Conservation (phyloP, 2,797 vertebrate species). For the Acipenser transmontanus region DNA sequence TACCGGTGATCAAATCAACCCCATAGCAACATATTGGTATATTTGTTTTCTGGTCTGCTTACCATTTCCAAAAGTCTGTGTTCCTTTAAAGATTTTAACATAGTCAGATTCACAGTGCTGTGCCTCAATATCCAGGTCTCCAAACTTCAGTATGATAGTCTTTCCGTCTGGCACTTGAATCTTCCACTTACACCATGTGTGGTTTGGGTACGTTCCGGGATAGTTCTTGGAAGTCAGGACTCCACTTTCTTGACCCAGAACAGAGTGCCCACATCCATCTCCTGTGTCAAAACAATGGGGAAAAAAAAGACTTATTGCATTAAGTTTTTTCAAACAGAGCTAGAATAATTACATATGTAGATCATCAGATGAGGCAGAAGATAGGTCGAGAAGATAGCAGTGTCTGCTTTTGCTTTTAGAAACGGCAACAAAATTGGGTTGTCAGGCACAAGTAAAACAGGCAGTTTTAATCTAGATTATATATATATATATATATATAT, state of each 20-base stretch:
- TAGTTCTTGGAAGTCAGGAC: conserved; percentile 74
- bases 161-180: conserved; percentile 59
- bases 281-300: conserved; percentile 37
- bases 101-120: conserved; percentile 65
- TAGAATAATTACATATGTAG: background rate
- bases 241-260: conserved; percentile 67
- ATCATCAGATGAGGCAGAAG: too few relatives aligned
- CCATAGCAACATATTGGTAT: too few relatives aligned
- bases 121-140: conserved; percentile 71
- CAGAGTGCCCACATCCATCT: conserved; percentile 67
- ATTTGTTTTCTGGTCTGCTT: too few relatives aligned
- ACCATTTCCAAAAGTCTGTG: conserved; percentile 27
- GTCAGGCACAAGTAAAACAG: too few relatives aligned
- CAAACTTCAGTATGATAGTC: conserved; percentile 63
- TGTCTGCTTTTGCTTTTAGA: too few relatives aligned
- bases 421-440: too few relatives aligned
- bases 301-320: background rate
- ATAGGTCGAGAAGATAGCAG: too few relatives aligned
- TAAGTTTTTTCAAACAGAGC: background rate
- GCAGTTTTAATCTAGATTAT: too few relatives aligned
- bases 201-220: conserved; percentile 72
- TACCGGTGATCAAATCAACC: too few relatives aligned
- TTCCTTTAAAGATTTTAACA: conserved; percentile 57
- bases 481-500: too few relatives aligned
- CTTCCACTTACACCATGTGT: conserved; percentile 66